Base-by-base conservation (phyloP, 2,113 vertebrate species). In the Tenrec ecaudatus region DNA sequence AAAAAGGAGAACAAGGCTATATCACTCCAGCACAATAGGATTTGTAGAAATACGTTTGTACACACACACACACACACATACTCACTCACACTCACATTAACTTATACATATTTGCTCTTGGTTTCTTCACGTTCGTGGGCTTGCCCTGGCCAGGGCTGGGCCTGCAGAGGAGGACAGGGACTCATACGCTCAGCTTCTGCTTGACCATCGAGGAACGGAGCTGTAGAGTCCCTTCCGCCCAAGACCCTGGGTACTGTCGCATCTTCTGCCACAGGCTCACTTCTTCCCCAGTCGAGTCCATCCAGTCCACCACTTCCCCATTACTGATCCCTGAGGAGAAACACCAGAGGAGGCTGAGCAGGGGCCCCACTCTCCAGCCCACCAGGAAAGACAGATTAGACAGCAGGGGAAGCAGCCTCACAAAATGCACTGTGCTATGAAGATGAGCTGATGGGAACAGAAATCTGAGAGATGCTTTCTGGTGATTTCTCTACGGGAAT, bases 201-300 rank as follows among this genome's bases (percentile, higher is more conserved):
- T 97, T 99, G 93, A 97, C 98, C 99, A 99, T 99, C 14, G 98
- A 98, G 88, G 99, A 97, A 17, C 99, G 99, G 68, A 99, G 98
- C 62, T 97, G 98, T 71, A 99, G 98, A 0, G 98, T 98, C 95
- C 99, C 99, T 98, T 99, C 99, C 3, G 99, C 99, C 99, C 99
- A 99, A 0, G 99, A 99, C 95, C 99, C 99, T 0, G 99, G 99
- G 96, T 99, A 99, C 97, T 99, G 99, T 97, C 98, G 96, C 99
- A 99, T 99, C 97, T 99, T 99, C 98, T 99, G 98, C 99, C 99
- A 99, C 83, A 99, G 97, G 93, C 98, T 98, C 87, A 99, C 98
- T 97, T 99, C 99, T 97, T 99, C 99, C 0, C 98, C 99, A 0
- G 95, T 98, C 0, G 99, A 99, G 95, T 99, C 99, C 98, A 98